Conservation (phyloP, 1,140 invertebrate genomes). For the Maniola jurtina region DNA sequence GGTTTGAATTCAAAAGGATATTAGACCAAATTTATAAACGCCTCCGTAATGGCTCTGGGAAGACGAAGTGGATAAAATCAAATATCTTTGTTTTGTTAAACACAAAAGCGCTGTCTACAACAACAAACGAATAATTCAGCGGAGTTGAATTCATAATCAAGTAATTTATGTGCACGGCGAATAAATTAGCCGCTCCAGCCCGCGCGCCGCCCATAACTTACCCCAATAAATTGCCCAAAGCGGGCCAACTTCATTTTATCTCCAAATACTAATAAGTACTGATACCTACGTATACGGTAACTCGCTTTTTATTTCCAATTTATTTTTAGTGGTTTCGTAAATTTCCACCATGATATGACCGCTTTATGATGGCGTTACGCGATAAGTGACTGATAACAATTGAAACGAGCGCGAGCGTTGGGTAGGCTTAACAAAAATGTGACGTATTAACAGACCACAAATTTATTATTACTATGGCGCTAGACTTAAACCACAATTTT, state of each 20-base stretch:
- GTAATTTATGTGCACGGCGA: constrained; percentile 78
- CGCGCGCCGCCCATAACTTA: constrained; percentile 75
- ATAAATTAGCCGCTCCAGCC: constrained; percentile 76
- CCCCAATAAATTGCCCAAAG: constrained; percentile 77
- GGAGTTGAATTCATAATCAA: constrained; percentile 78
- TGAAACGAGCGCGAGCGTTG: constrained; percentile 14
- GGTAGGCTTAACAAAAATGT: constrained; percentile 3
- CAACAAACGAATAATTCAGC: constrained; percentile 74
- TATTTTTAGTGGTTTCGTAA: constrained; percentile 53
- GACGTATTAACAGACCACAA: constrained; percentile 11
- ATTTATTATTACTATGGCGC: constrained; percentile 3
- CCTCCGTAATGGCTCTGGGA: constrained; percentile 35
- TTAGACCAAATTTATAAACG: constrained; percentile 28
- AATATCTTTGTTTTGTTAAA: constrained; percentile 69
- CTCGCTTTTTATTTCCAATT: constrained; percentile 58
- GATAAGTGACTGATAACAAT: constrained; percentile 56
- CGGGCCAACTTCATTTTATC: constrained; percentile 77
- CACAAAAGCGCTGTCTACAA: constrained; percentile 70
- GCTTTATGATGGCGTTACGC: constrained; percentile 65
- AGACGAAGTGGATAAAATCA: constrained; percentile 46
- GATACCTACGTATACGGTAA: constrained; percentile 59
- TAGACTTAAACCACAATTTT: constrained; percentile 13
- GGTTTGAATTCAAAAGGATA: background rate
- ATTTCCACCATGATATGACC: constrained; percentile 55
- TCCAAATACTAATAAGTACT: constrained; percentile 76